Evolutionary conservation across 92 coral and sea anemone species (phyloP), one percentile per base, ranked within the genome.

Genomic region (Plumapathes pennacea): DNA sequence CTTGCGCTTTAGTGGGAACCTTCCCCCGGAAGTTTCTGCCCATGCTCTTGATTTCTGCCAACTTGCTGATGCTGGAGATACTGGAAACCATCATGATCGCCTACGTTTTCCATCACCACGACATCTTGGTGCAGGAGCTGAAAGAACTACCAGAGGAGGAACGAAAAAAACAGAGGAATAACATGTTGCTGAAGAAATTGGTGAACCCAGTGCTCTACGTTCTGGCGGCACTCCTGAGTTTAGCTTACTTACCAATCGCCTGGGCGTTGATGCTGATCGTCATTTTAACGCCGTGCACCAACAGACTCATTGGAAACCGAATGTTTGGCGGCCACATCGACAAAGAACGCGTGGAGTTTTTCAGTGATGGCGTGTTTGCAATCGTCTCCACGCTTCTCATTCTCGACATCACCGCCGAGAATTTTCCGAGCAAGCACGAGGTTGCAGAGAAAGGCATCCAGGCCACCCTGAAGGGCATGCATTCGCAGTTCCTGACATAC

Each of bases 331-430:
- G 81, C 62, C 76, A 76, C 25, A 81, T 92, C 12, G 88, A 86
- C 38, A 94, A 88, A 28, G 99, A 89, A 48, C 84, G 99, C 59
- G 95, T 94, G 8, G 99, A 94, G 63, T 89, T 88, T 42, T 94
- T 89, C 46, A 84, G 94, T 69, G 99, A 94, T 69, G 99, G 99
- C 0, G 89, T 91, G 8, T 94, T 80, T 83, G 97, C 99, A 8
- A 94, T 94, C 19, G 99, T 89, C 2, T 81, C 99, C n/a, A 94
- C 99, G 4, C 72, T 94, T 25, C 77, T 94, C 18, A 83, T 94
- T 34, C 46, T 94, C 55, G 99, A 94, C 51, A 84, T 94, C 25
- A 88, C 88, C n/a, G 64, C 97, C 0, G 99, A 94, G 23, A 73
- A 89, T 40, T 89, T 94, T 44, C 99, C 99, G 15, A 62, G 80